Percentiles rank a stretch among this genome's conserved stretches.
Conservation (phyloP, 2,888 invertebrate genomes). For the Dysmachus trigonus region DNA sequence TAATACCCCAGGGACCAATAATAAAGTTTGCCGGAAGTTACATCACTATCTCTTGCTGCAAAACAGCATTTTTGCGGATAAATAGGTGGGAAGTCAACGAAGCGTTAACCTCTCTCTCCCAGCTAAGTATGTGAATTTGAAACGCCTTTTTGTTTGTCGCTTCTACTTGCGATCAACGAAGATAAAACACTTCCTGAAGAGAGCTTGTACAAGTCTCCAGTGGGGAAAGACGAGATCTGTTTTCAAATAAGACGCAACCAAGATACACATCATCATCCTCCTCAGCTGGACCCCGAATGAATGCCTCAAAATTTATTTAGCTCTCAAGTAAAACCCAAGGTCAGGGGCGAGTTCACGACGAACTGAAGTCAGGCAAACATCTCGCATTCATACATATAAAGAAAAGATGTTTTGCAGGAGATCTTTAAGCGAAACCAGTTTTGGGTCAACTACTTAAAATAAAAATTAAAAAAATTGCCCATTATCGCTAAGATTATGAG, state of each 20-base stretch:
- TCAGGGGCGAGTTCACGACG: background rate
- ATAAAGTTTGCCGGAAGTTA: background rate
- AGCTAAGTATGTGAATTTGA: background rate
- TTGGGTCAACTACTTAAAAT: background rate
- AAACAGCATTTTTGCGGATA: background rate
- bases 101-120: background rate
- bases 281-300: background rate
- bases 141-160: background rate
- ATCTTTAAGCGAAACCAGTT: background rate
- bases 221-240: background rate
- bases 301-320: background rate
- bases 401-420: background rate
- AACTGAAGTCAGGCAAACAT: background rate
- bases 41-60: background rate
- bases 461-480: background rate
- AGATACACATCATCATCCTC: background rate
- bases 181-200: background rate
- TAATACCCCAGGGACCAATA: background rate
- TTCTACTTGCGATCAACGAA: background rate
- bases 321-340: background rate
- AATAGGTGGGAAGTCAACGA: background rate
- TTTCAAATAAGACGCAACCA: background rate
- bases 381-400: background rate
- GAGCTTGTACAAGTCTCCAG: background rate
- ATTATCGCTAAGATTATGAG: background rate